phyloP scores from a whole-genome alignment of 2,888 invertebrate species.

The Lithosia quadra region DNA sequence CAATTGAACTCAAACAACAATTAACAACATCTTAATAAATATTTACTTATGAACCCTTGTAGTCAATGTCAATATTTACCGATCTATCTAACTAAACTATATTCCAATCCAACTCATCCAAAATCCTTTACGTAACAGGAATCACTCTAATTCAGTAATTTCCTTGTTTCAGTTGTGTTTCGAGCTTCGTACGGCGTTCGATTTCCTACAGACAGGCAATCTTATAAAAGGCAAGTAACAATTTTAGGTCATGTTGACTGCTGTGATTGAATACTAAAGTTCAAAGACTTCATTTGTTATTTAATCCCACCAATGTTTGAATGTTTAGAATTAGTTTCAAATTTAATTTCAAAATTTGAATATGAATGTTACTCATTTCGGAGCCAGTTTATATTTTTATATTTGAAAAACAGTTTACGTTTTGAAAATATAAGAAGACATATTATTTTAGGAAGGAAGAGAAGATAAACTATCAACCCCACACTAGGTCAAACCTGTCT shows the following conservation, averaged over 20 bases:
- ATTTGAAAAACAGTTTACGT: too few species aligned
- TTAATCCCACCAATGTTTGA: too few species aligned
- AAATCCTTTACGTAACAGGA: slow-evolving; percentile 19
- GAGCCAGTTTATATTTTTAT: too few species aligned
- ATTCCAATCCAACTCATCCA: neutral
- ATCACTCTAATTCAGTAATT: slow-evolving; percentile 44
- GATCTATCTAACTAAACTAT: neutral
- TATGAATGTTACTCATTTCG: too few species aligned
- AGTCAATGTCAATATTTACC: slow-evolving; percentile 8
- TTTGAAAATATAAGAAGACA: too few species aligned
- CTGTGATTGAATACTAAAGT: neutral
- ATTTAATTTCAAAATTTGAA: too few species aligned
- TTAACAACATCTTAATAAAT: neutral
- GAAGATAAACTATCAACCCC: too few species aligned
- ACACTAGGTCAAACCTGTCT: too few species aligned
- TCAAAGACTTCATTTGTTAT: neutral
- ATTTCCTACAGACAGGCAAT: slow-evolving; percentile 41
- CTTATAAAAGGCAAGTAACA: slow-evolving; percentile 50
- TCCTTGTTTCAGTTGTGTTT: slow-evolving; percentile 53
- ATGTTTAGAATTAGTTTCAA: neutral
- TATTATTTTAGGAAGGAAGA: too few species aligned
- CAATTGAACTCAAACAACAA: neutral
- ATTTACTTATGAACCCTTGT: neutral
- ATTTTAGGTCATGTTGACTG: slow-evolving; percentile 12
- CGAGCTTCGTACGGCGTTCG: slow-evolving; percentile 42